Base-by-base conservation (phyloP, 2,113 vertebrate species). In the Pygoscelis adeliae region DNA sequence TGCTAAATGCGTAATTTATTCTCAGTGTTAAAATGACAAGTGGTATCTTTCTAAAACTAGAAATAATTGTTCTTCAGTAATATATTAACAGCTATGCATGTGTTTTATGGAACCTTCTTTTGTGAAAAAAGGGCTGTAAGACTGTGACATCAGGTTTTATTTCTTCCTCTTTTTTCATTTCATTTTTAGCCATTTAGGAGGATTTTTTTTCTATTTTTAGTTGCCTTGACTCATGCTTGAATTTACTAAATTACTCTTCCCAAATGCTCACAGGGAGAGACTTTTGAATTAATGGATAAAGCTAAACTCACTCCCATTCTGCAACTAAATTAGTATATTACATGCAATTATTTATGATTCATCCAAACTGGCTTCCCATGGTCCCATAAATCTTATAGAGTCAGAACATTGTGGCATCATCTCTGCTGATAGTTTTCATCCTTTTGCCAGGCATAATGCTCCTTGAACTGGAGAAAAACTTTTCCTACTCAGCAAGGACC, bases 291-390 rank as follows among this genome's bases (percentile, higher is more conserved):
- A 96, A 83, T 91, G 89, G 74, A 94, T 66, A 90, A 94, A 95
- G 49, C 42, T 83, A 93, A 87, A 94, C 53, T 87, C 62, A 62
- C 46, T 90, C 94, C 70, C 78, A 70, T 85, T 94, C 87, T 81
- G 70, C 74, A 96, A 53, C 56, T 91, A 70, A 70, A 73, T 91
- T 90, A 93, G 50, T 93, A 50, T 11, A 27, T 67, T 96, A 88
- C 58, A 83, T 67, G 66, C 56, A 94, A 96, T 96, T 96, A 96
- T 93, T 96, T 85, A 86, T 97, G 94, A 95, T 94, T 97, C 87
- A 96, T 83, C 34, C 71, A 90, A 91, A 86, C 71, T 93, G 62
- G 87, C 82, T 94, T 96, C 62, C 82, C 89, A 91, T 2, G 15
- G 66, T 58, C 42, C 29, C 71, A 95, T 95, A 96, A 94, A 95